These are phyloP conservation scores for Butorides virescens DNA, from an alignment of 2,113 vertebrate species.

Conservation along the genomic window DNA sequence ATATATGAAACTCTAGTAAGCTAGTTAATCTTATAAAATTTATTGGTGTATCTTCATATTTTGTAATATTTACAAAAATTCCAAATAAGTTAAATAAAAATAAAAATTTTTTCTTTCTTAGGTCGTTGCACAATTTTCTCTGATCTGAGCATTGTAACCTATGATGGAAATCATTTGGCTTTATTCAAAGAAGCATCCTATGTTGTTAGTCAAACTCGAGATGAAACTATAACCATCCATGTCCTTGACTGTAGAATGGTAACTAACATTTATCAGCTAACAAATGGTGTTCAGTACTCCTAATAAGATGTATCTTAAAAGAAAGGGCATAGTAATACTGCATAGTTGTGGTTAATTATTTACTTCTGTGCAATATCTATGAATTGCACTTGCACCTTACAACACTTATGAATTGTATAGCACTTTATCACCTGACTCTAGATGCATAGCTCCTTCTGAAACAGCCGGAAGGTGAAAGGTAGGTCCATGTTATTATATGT, in stretches of 20 bases:
- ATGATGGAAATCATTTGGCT: slow-evolving; percentile 86
- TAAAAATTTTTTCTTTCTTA: slow-evolving; percentile 53
- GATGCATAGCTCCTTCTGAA: neutral
- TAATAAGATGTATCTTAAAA: neutral
- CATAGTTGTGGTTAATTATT: neutral
- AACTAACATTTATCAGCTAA: slow-evolving; percentile 32
- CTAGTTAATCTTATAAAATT: neutral
- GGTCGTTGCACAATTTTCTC: slow-evolving; percentile 95
- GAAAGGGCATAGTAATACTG: neutral
- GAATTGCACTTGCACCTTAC: neutral
- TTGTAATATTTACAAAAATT: neutral
- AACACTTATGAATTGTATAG: rapidly evolving
- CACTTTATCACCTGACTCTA: neutral
- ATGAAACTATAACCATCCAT: slow-evolving; percentile 85
- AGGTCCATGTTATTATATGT: neutral
- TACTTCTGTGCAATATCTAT: neutral
- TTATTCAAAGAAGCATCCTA: slow-evolving; percentile 92
- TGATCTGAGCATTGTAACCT: slow-evolving; percentile 92
- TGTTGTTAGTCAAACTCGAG: slow-evolving; percentile 81
- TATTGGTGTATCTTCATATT: neutral
- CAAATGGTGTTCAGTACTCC: neutral
- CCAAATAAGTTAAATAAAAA: too few relatives aligned
- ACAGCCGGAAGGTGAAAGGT: neutral
- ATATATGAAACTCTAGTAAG: neutral
- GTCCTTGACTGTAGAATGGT: slow-evolving; percentile 86